These are phyloP conservation scores for Leptinotarsa tumamoca DNA, from an alignment of 2,888 invertebrate genomes.

Conservation along the genomic window DNA sequence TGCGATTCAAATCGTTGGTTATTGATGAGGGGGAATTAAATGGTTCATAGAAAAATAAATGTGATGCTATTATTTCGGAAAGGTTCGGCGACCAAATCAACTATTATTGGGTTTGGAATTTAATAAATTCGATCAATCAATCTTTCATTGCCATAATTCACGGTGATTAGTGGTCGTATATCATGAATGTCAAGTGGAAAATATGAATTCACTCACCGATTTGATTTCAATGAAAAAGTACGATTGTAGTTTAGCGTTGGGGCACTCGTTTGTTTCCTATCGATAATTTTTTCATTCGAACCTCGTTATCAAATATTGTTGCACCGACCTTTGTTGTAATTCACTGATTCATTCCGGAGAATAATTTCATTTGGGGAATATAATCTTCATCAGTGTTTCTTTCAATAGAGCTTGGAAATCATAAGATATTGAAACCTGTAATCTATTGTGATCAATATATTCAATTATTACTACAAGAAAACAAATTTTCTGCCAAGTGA, in stretches of 20 bases:
- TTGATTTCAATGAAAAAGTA: background rate
- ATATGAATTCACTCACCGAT: background rate
- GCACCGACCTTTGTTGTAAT: too few species aligned
- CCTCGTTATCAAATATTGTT: background rate
- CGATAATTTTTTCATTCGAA: background rate
- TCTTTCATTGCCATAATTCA: constrained; percentile 2
- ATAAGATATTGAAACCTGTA: too few species aligned
- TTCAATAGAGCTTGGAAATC: too few species aligned
- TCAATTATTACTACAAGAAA: too few species aligned
- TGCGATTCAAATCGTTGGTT: too few species aligned
- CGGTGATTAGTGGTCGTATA: background rate
- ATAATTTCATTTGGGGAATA: too few species aligned
- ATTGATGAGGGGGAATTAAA: background rate
- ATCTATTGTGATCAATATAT: too few species aligned
- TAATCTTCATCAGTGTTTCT: too few species aligned
- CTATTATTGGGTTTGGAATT: background rate
- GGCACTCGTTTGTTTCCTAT: background rate
- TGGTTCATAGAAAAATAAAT: background rate
- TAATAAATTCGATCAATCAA: background rate
- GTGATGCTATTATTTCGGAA: background rate
- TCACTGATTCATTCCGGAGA: too few species aligned
- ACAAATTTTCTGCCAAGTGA: too few species aligned
- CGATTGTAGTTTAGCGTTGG: background rate
- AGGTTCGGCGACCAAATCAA: background rate
- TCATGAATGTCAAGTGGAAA: constrained; percentile 1